Conservation (phyloP, 2,797 vertebrate species). For the Fistularia commersonii region DNA sequence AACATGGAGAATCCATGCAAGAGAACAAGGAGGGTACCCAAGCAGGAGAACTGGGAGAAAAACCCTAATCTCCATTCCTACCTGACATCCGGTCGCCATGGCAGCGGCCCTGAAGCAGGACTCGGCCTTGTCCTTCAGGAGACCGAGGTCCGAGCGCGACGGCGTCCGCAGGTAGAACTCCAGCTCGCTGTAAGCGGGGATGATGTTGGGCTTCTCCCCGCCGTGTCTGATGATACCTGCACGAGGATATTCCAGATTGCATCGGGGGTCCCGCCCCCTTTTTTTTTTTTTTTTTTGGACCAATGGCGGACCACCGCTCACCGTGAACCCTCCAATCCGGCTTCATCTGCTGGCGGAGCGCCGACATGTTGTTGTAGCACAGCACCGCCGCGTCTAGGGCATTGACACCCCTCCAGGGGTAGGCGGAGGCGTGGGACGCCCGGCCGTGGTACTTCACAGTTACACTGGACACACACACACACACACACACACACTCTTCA, state of each 20-base stretch:
- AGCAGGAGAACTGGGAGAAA: no score
- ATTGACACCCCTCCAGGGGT: constrained; percentile 88
- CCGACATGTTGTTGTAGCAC: constrained; percentile 86
- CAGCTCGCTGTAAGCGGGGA: constrained; percentile 84
- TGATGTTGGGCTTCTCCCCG: constrained; percentile 86
- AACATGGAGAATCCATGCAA: no score
- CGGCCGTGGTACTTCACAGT: constrained; percentile 84
- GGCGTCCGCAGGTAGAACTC: constrained; percentile 84
- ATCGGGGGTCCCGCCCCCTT: neutral
- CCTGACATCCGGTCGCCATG: constrained; percentile 83
- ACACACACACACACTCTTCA: no score
- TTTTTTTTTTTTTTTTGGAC: no score
- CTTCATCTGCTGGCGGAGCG: constrained; percentile 86
- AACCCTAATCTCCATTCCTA: no score
- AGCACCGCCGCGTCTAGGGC: constrained; percentile 87
- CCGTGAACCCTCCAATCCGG: constrained; percentile 87
- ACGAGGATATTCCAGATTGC: no score
- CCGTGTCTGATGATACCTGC: constrained; percentile 86
- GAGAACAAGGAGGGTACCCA: no score
- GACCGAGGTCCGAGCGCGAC: constrained; percentile 75
- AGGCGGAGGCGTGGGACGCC: constrained; percentile 84
- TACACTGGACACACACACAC: no score
- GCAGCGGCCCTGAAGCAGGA: constrained; percentile 84
- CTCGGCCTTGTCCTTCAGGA: constrained; percentile 79
- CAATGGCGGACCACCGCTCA: constrained; percentile 4